Evolutionary conservation across 2,888 invertebrate genomes (phyloP).

Genomic region (Nasonia oneida): DNA sequence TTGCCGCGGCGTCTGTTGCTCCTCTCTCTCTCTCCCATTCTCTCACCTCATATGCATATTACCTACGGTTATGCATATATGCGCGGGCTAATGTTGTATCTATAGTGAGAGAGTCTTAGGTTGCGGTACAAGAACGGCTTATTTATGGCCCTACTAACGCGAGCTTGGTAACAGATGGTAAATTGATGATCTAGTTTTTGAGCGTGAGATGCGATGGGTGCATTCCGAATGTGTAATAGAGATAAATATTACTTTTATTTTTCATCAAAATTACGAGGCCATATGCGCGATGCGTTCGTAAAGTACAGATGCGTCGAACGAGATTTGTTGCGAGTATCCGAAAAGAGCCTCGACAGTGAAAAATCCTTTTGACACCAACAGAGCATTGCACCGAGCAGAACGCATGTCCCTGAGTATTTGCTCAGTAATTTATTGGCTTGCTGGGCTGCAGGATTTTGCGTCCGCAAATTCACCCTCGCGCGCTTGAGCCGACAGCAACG

Average conservation of each 20-base stretch:
- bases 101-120: conserved; percentile 39
- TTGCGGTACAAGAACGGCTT: conserved; percentile 5
- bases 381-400: neutral
- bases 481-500: conserved; percentile 1
- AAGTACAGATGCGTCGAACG: neutral
- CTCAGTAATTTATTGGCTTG: conserved; percentile 64
- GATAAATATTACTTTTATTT: no score
- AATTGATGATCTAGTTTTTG: conserved; percentile 59
- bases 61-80: conserved; percentile 32
- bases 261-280: no score
- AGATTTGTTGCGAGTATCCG: conserved; percentile 35
- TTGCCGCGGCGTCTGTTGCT: neutral
- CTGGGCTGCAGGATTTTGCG: conserved; percentile 24
- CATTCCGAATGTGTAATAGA: no score
- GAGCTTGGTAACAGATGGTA: conserved; percentile 57
- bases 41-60: conserved; percentile 41
- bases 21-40: neutral
- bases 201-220: conserved; percentile 9
- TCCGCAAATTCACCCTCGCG: conserved; percentile 25
- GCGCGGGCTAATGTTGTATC: neutral
- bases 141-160: conserved; percentile 51
- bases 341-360: conserved; percentile 1
- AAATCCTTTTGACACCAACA: neutral
- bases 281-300: neutral
- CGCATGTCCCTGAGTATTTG: conserved; percentile 59